Evolutionary conservation across 1,140 invertebrate genomes (phyloP).

Genomic region (Drosophila arawakana): DNA sequence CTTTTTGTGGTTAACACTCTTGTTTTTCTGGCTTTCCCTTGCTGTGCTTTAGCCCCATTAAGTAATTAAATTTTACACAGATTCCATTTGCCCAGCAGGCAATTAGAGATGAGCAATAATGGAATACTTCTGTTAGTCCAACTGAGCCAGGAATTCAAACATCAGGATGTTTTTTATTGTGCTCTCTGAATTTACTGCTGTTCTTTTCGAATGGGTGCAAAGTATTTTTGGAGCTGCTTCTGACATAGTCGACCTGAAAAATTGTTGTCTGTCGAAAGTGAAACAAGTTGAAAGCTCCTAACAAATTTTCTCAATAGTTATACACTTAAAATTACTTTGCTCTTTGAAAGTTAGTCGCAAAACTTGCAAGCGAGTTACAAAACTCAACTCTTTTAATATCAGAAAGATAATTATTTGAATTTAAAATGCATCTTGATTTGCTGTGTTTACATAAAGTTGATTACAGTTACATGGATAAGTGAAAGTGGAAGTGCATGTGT

Average conservation of each 20-base stretch:
- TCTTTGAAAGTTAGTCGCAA: too few relatives aligned
- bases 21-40: constrained; percentile 23
- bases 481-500: constrained; percentile 5
- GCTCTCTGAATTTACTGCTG: neutral
- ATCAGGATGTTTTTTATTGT: neutral
- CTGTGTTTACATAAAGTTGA: neutral
- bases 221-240: neutral
- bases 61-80: constrained; percentile 70
- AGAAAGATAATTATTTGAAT: neutral
- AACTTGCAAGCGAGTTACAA: too few relatives aligned
- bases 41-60: constrained; percentile 21
- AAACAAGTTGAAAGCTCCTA: neutral
- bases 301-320: too few relatives aligned
- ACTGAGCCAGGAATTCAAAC: constrained; percentile 9
- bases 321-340: too few relatives aligned
- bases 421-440: neutral
- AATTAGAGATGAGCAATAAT: constrained; percentile 14
- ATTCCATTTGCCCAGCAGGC: constrained; percentile 29
- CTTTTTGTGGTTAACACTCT: constrained; percentile 1
- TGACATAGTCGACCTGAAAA: neutral
- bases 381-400: too few relatives aligned
- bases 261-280: neutral
- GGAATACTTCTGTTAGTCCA: neutral
- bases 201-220: neutral
- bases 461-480: neutral